These are phyloP conservation scores for Drosophila pruinosa DNA, from an alignment of 1,140 invertebrate species.

Conservation along the genomic window DNA sequence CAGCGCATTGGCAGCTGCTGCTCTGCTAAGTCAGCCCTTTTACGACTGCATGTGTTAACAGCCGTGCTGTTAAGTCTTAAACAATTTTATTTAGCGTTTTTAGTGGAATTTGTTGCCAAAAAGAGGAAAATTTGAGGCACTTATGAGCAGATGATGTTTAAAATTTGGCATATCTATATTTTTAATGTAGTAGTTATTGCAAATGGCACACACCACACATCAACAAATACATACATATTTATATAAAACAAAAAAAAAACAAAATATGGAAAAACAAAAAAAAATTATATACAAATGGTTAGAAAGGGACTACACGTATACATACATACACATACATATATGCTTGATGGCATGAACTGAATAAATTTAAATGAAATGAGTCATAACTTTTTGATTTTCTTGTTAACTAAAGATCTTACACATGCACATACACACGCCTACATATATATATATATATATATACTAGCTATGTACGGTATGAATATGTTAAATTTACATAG, in stretches of 20 bases:
- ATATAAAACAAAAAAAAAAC: constrained; percentile 51
- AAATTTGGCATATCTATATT: constrained; percentile 11
- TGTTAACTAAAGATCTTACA: constrained; percentile 46
- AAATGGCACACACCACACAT: constrained; percentile 19
- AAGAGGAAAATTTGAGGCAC: constrained; percentile 22
- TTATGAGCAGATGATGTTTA: constrained; percentile 14
- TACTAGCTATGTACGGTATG: constrained; percentile 25
- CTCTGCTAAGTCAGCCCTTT: constrained; percentile 17
- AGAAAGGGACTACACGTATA: constrained; percentile 38
- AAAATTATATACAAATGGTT: constrained; percentile 23
- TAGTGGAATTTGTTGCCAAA: constrained; percentile 53
- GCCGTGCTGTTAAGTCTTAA: constrained; percentile 29
- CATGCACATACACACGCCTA: constrained; percentile 10
- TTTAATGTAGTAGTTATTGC: constrained; percentile 1
- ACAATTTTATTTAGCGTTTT: constrained; percentile 44
- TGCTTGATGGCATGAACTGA: constrained; percentile 73
- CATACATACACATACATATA: constrained; percentile 52
- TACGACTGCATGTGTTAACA: constrained; percentile 10
- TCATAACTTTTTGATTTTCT: constrained; percentile 54
- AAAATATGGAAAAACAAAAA: constrained; percentile 39
- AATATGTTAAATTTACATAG: constrained; percentile 43
- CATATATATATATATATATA: constrained; percentile 23
- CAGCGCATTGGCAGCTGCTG: constrained; percentile 33
- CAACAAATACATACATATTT: constrained; percentile 15
- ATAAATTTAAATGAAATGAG: constrained; percentile 70